A percentile compares a stretch with the other conserved stretches of the same genome.
These are phyloP conservation scores for Polymixis lichenea DNA, from an alignment of 2,888 invertebrate genomes.

Conservation along the genomic window DNA sequence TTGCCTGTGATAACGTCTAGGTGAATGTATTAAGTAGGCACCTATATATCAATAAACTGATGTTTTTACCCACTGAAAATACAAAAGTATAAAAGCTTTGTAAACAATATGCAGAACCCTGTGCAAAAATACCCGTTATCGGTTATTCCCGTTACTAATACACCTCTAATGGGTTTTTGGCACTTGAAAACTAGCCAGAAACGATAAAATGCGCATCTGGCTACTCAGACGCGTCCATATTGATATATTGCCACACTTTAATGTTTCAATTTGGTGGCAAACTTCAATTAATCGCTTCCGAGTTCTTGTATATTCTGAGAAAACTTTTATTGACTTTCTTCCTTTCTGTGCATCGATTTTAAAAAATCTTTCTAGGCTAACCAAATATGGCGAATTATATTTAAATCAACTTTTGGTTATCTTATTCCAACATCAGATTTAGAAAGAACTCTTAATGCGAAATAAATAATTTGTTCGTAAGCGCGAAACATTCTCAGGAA, in stretches of 20 bases:
- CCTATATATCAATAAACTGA: background rate
- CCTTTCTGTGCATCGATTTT: constrained; percentile 17
- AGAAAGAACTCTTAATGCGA: constrained; percentile 9
- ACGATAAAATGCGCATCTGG: constrained; percentile 88
- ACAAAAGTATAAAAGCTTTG: constrained; percentile 24
- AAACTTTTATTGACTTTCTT: constrained; percentile 49
- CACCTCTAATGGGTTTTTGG: constrained; percentile 86
- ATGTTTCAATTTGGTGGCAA: constrained; percentile 83
- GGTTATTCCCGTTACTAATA: constrained; percentile 83
- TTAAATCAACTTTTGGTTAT: constrained; percentile 28
- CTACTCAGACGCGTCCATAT: constrained; percentile 79
- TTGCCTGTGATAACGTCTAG: background rate
- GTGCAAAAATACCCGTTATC: constrained; percentile 80
- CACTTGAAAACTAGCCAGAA: constrained; percentile 90
- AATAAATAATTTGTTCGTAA: constrained; percentile 23
- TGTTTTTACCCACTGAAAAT: background rate
- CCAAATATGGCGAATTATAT: constrained; percentile 20
- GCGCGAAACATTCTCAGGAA: constrained; percentile 29
- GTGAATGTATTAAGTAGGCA: background rate
- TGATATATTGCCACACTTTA: constrained; percentile 85
- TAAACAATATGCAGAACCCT: constrained; percentile 51
- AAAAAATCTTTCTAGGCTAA: constrained; percentile 21
- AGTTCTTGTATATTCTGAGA: constrained; percentile 62
- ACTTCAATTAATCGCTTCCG: constrained; percentile 77
- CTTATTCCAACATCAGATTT: constrained; percentile 19